Evolutionary conservation across 2,888 invertebrate genomes (phyloP).

Genomic region (Caenorhabditis becei): DNA sequence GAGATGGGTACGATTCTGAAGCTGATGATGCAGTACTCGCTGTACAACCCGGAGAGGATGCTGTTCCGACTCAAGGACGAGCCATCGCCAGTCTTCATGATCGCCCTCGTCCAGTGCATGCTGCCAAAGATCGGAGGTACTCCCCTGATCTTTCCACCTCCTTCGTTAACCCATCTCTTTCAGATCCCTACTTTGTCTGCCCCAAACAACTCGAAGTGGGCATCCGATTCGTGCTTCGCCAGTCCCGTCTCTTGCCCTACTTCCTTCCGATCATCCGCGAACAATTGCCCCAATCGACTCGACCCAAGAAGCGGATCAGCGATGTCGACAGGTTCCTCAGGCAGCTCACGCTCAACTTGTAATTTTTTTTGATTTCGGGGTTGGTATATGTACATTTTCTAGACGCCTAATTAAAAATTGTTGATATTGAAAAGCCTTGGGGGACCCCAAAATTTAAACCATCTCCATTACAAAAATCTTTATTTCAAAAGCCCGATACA

Average conservation of each 20-base stretch:
- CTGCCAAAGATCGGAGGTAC: constrained; percentile 50
- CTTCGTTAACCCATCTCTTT: too few species aligned
- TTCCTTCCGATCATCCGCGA: constrained; percentile 37
- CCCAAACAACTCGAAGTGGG: constrained; percentile 44
- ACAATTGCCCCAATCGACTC: constrained; percentile 23
- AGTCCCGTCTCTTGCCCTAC: constrained; percentile 45
- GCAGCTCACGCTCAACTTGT: constrained; percentile 17
- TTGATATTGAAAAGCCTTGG: too few species aligned
- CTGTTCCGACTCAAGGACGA: constrained; percentile 44
- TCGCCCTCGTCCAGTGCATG: constrained; percentile 46
- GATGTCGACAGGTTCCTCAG: constrained; percentile 39
- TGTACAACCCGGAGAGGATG: constrained; percentile 45
- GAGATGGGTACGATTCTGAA: constrained; percentile 45
- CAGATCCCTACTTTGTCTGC: constrained; percentile 51
- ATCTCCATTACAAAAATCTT: too few species aligned
- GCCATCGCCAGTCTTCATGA: constrained; percentile 35
- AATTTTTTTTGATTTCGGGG: too few species aligned
- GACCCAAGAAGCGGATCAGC: constrained; percentile 30
- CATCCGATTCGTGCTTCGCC: constrained; percentile 43
- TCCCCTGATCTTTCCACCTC: too few species aligned
- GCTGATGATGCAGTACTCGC: constrained; percentile 45
- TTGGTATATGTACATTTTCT: too few species aligned
- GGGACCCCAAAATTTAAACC: too few species aligned
- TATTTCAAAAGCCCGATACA: too few species aligned
- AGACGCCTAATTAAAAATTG: too few species aligned